Conservation (phyloP, 2,888 invertebrate genomes). For the Ametastegia equiseti region DNA sequence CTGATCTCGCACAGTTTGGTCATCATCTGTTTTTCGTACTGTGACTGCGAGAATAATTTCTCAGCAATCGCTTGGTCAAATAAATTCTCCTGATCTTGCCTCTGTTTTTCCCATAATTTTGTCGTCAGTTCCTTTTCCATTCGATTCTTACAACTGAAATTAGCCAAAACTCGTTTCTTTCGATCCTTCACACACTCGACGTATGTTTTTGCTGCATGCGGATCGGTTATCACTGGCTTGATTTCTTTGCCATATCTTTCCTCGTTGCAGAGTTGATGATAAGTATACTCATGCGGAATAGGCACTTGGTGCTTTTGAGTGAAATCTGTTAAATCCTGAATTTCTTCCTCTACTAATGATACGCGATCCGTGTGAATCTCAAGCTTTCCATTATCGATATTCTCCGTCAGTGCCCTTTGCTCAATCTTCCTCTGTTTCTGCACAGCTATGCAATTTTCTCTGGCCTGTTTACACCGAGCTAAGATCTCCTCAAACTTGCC, state of each 20-base stretch:
- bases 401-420: background rate
- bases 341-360: background rate
- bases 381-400: background rate
- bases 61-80: conserved; percentile 78
- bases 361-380: background rate
- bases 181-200: conserved; percentile 77
- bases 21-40: conserved; percentile 83
- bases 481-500: conserved; percentile 77
- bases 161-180: conserved; percentile 74
- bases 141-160: conserved; percentile 77
- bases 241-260: conserved; percentile 72
- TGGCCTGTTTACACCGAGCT: conserved; percentile 75
- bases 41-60: conserved; percentile 80
- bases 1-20: conserved; percentile 81
- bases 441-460: conserved; percentile 74
- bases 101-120: conserved; percentile 78
- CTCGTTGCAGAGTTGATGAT: conserved; percentile 63
- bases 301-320: conserved; percentile 52
- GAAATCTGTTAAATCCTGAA: conserved; percentile 53
- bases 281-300: conserved; percentile 33
- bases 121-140: conserved; percentile 77
- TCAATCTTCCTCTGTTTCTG: background rate
- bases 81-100: conserved; percentile 77
- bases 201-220: conserved; percentile 74
- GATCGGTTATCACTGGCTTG: conserved; percentile 56